Evolutionary conservation across 2,797 vertebrate genomes (phyloP).

Genomic region (Halcyon chelicuti): DNA sequence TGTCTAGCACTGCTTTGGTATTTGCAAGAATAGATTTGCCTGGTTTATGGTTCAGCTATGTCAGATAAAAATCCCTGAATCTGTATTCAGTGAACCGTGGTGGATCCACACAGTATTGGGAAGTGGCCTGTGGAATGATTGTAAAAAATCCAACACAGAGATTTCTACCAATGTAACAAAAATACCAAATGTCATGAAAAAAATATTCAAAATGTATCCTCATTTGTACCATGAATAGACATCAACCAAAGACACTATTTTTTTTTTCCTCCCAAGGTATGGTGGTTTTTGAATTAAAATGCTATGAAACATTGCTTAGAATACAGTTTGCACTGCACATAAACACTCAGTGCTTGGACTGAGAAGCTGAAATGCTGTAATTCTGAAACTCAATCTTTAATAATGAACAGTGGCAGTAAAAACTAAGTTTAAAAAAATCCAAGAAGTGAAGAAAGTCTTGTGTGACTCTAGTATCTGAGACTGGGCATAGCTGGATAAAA

Average conservation of each 20-base stretch:
- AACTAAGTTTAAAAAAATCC: not conserved
- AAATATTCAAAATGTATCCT: not conserved
- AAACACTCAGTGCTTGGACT: accelerated
- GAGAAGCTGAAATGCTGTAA: not conserved
- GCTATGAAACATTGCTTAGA: not conserved
- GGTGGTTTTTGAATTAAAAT: not conserved
- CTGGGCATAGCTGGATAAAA: not conserved
- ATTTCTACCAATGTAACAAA: not conserved
- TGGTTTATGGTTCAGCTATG: not conserved
- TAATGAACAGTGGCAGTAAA: not conserved
- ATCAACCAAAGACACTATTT: not conserved
- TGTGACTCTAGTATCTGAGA: not conserved
- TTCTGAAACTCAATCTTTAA: not conserved
- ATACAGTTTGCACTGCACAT: not conserved
- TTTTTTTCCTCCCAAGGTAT: not conserved
- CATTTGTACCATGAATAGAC: not conserved
- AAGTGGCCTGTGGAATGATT: not conserved
- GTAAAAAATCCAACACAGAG: not conserved
- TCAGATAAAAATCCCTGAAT: not conserved
- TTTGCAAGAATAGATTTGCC: not conserved
- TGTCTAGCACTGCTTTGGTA: not conserved
- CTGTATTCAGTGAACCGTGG: not conserved
- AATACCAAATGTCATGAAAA: not conserved
- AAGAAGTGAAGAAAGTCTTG: not conserved
- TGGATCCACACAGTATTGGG: not conserved